Percentiles rank a stretch among this genome's conserved stretches.
Conservation (phyloP, 2,888 invertebrate species). For the Pocota personata region DNA sequence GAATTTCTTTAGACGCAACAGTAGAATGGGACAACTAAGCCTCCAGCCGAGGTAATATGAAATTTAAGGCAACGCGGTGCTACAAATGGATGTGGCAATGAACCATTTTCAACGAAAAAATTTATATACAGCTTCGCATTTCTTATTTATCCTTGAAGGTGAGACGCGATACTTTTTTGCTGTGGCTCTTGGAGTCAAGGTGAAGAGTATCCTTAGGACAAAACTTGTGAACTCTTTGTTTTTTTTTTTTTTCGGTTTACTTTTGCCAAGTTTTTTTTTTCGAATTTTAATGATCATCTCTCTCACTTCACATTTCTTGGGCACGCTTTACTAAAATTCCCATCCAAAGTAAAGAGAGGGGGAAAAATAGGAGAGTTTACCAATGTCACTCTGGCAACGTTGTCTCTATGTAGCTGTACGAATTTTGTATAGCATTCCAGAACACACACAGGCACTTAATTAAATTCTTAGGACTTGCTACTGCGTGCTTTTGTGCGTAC, state of each 20-base stretch:
- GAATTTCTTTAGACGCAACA: no score
- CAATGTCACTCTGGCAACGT: neutral
- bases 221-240: slow-evolving; percentile 34
- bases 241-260: neutral
- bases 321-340: neutral
- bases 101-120: slow-evolving; percentile 7
- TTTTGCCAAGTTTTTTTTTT: neutral
- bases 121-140: slow-evolving; percentile 3
- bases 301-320: neutral
- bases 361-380: neutral
- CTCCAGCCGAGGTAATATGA: neutral
- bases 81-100: slow-evolving; percentile 17
- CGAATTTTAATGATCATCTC: slow-evolving; percentile 24
- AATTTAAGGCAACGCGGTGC: neutral
- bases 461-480: slow-evolving; percentile 20
- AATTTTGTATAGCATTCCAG: neutral
- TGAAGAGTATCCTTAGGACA: slow-evolving; percentile 41
- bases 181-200: slow-evolving; percentile 24
- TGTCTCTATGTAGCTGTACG: neutral
- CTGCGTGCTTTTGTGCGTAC: neutral
- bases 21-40: neutral
- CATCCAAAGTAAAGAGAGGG: neutral
- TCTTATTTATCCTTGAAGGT: slow-evolving; percentile 24
- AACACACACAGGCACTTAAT: slow-evolving; percentile 32
- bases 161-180: slow-evolving; percentile 18